A percentile compares a stretch with the other conserved stretches of the same genome.
phyloP scores from a whole-genome alignment of 2,888 invertebrate genomes.

The Cheilosia impressa region DNA sequence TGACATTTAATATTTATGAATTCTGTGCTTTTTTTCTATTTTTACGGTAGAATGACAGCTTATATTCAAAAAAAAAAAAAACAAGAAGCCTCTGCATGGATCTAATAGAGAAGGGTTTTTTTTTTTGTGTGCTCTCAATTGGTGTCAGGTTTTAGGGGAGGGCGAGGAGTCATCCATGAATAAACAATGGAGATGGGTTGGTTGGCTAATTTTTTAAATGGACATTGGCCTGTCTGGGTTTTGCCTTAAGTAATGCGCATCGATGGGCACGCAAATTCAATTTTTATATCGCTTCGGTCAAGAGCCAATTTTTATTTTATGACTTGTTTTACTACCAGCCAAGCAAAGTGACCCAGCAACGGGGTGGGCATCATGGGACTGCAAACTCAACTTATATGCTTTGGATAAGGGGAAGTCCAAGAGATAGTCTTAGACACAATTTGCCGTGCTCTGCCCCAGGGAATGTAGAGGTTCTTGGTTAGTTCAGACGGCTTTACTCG shows the following conservation, averaged over 20 bases:
- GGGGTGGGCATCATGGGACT: too few relatives aligned
- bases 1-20: slow-evolving; percentile 65
- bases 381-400: too few relatives aligned
- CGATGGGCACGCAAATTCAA: slow-evolving; percentile 35
- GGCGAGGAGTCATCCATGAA: slow-evolving; percentile 42
- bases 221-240: slow-evolving; percentile 8
- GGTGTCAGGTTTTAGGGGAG: slow-evolving; percentile 6
- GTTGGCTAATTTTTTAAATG: slow-evolving; percentile 52
- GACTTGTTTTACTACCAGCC: neutral
- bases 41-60: slow-evolving; percentile 50
- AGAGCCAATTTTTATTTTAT: slow-evolving; percentile 13
- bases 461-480: too few relatives aligned
- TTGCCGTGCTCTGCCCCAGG: too few relatives aligned
- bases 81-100: slow-evolving; percentile 15
- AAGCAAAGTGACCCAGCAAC: too few relatives aligned
- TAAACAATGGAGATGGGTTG: slow-evolving; percentile 48
- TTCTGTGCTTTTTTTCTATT: slow-evolving; percentile 48
- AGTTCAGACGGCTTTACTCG: too few relatives aligned
- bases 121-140: neutral
- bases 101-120: slow-evolving; percentile 23
- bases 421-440: too few relatives aligned
- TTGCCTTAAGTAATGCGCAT: slow-evolving; percentile 33
- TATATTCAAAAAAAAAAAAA: slow-evolving; percentile 3
- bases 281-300: slow-evolving; percentile 33
- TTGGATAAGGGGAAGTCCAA: too few relatives aligned